phyloP scores from a whole-genome alignment of 1,140 invertebrate species.

The Delia radicum region DNA sequence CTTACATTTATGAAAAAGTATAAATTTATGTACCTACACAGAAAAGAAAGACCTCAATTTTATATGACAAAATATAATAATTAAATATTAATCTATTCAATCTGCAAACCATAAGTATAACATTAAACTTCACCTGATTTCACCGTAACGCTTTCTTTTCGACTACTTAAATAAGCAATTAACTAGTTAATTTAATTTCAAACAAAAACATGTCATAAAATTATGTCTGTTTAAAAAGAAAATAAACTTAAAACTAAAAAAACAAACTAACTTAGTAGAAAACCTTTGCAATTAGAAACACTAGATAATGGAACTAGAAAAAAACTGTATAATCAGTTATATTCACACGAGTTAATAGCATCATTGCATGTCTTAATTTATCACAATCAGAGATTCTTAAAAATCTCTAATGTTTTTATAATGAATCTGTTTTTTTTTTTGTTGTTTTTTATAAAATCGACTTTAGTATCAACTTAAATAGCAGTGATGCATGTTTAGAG shows the following conservation, averaged over 20 bases:
- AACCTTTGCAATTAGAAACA: not conserved
- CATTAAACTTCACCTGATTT: conserved; percentile 13
- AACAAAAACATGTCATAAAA: conserved; percentile 8
- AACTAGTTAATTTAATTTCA: not conserved
- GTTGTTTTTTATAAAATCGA: not conserved
- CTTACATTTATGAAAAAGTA: too few species aligned
- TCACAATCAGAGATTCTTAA: conserved; percentile 11
- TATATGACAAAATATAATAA: too few species aligned
- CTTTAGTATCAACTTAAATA: not conserved
- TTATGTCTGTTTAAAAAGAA: not conserved
- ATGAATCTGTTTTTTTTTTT: not conserved
- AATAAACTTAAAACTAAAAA: too few species aligned
- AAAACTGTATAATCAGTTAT: not conserved
- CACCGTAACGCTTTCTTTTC: conserved; percentile 6
- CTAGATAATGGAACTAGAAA: not conserved
- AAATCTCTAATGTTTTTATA: conserved; percentile 21
- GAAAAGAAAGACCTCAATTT: too few species aligned
- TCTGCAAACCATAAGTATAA: not conserved
- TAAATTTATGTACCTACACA: too few species aligned
- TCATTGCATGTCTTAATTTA: conserved; percentile 16
- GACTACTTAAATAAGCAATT: not conserved
- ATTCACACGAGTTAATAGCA: conserved; percentile 12
- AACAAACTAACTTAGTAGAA: not conserved
- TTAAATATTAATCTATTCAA: too few species aligned
- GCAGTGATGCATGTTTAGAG: not conserved